Evolutionary conservation across 35 echinoderm and acorn worm genomes (phyloP).

Genomic region (Patiria miniata): DNA sequence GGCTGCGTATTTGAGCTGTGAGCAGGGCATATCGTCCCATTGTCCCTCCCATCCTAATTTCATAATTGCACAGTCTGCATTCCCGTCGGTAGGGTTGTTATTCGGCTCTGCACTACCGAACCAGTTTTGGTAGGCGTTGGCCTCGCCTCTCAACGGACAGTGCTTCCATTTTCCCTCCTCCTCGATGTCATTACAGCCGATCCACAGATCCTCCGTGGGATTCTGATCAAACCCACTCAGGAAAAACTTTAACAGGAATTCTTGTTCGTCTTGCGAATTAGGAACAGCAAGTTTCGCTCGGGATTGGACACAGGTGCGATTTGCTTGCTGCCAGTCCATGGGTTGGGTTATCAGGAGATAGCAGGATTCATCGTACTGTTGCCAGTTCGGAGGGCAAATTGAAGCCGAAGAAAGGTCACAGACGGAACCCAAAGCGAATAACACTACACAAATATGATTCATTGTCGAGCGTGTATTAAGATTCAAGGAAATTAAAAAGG

Average conservation of each 20-base stretch:
- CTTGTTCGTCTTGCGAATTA: neutral
- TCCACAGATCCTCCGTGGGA: neutral
- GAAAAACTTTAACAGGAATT: too few relatives aligned
- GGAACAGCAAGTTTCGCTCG: too few relatives aligned
- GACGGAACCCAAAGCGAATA: too few relatives aligned
- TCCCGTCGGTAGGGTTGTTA: neutral
- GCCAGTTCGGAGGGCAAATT: neutral
- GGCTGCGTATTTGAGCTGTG: neutral
- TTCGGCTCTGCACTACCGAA: neutral
- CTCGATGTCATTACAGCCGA: slow-evolving; percentile 2
- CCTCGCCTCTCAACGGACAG: neutral
- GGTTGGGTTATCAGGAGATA: too few relatives aligned
- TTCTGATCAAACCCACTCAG: too few relatives aligned
- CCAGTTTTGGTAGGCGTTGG: neutral
- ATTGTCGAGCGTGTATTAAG: too few relatives aligned
- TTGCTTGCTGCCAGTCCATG: too few relatives aligned
- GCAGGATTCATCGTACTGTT: too few relatives aligned
- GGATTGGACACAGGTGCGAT: too few relatives aligned
- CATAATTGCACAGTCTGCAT: neutral
- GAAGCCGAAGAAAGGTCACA: too few relatives aligned
- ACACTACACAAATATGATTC: too few relatives aligned
- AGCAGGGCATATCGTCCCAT: neutral
- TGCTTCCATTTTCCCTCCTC: neutral
- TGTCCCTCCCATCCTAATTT: neutral
- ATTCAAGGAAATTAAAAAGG: too few relatives aligned